These are phyloP conservation scores for Agrochola macilenta DNA, from an alignment of 2,888 invertebrate genomes.

Conservation along the genomic window DNA sequence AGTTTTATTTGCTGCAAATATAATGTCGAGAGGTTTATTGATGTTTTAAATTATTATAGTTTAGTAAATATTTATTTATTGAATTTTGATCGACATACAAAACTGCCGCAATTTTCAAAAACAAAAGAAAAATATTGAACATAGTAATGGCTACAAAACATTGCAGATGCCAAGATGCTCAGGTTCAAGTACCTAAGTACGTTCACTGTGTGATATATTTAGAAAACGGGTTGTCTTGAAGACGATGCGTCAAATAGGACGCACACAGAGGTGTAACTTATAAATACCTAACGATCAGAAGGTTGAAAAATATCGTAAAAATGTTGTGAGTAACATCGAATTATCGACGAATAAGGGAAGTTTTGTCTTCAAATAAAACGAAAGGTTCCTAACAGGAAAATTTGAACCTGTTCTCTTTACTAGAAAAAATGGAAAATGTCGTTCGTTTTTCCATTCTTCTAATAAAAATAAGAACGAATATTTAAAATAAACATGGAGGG, in stretches of 20 bases:
- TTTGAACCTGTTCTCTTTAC: not conserved
- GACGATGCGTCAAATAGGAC: conserved; percentile 1
- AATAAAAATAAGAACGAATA: not conserved
- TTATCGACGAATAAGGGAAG: not conserved
- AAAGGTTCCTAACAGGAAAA: not conserved
- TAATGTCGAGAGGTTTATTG: not conserved
- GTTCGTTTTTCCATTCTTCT: not conserved
- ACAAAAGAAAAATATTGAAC: not conserved
- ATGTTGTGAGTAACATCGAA: not conserved
- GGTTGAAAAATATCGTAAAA: not conserved
- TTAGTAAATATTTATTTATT: not conserved
- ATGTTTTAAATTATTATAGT: not conserved
- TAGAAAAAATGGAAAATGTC: not conserved
- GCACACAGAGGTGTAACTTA: not conserved
- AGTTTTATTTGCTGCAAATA: not conserved
- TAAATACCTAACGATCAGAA: not conserved
- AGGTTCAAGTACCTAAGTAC: conserved; percentile 31
- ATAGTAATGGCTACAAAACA: conserved; percentile 1
- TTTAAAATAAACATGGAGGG: not conserved
- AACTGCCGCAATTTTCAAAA: not conserved
- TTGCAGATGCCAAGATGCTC: not conserved
- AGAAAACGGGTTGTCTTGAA: conserved; percentile 50
- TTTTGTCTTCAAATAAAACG: not conserved
- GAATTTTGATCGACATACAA: not conserved
- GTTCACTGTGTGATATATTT: conserved; percentile 57